Base-by-base conservation (phyloP, 35 echinoderm and acorn worm genomes). In the Heliocidaris erythrogramma region DNA sequence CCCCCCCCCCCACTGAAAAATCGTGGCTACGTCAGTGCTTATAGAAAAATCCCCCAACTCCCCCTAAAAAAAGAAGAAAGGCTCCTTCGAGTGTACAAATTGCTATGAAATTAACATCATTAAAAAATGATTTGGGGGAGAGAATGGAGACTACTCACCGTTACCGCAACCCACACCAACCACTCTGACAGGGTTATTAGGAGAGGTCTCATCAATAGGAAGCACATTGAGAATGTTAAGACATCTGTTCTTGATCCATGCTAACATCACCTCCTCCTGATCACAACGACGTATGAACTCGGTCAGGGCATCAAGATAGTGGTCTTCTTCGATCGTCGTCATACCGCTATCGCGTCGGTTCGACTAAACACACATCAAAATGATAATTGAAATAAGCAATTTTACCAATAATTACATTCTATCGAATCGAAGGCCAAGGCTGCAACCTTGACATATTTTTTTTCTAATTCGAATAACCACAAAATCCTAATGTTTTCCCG, bases 131-230 rank as follows among this genome's bases (percentile, higher is more conserved):
- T 42, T 42, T 42, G 35, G 35, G 35, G 35, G 35, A 42, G 35
- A 42, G 35, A 42, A 42, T 42, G 35, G 35, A 42, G 3, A 42
- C 35, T n/a, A 78, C 65, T 95, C 94, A 97, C 96, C 96, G 86
- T 96, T 98, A 59, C 97, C 97, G 31, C 95, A 98, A 5, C 97
- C 97, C 59, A 98, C 97, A 85, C 97, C 97, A 9, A 98, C 60
- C 29, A 98, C 95, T 27, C 94, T 50, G 27, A 95, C 88, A 0
- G 96, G 86, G 60, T 96, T 90, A 35, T 61, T 29, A 2, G 85
- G 87, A 5, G 42, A 88, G 88, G 49, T 86, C 24, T 85, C 13
- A 47, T 60, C 56, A 48, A 88, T 92, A 31, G 90, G 95, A 16
- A 96, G 85, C 31, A 49, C 96, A 49, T 96, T 92, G 27, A 98